Base-by-base conservation (phyloP, 2,797 vertebrate species). In the Carapus acus region DNA sequence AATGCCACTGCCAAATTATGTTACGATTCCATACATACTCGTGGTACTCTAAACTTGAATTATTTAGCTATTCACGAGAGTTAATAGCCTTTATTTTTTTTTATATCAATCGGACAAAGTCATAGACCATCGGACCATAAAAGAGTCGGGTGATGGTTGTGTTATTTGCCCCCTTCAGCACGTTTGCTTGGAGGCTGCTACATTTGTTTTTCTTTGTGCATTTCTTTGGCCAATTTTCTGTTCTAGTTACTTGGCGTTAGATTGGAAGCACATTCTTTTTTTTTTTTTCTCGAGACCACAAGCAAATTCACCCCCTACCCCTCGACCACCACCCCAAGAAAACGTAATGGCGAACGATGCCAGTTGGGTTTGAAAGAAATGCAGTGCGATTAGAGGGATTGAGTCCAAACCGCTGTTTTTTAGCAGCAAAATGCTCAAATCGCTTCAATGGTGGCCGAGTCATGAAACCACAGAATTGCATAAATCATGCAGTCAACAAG, bases 401-500 rank as follows among this genome's bases (percentile, higher is more conserved):
- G 7, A 33, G 68, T 73, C 71, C 80, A 82, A 83, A 84, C 77
- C 81, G 58, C 81, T n/a, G 49, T 44, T 58, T 69, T 64, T 67
- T 59, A 44, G 42, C 53, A 56, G 60, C 72, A 65, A 77, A 81
- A 61, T 47, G 54, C 58, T 54, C 58, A 74, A 80, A 74, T 75
- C 53, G 79, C 73, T 73, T 82, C 72, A 50, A 50, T 52, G 59
- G 63, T 66, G 62, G 70, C 63, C 70, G 68, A 61, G 50, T n/a
- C 2, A 12, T 36, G 27, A 69, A 76, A 70, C 77, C 74, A 50
- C 76, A 78, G 60, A 59, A 74, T 73, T 81, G 74, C 68, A 67
- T 71, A 69, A 79, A 75, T 76, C 66, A 67, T 49, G 45, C 42
- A 55, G 49, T 38, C 63, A 65, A 78, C 73, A 61, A 49, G 49